A percentile compares a stretch with the other conserved stretches of the same genome.
Conservation (phyloP, 2,113 vertebrate genomes). For the Lycocorax pyrrhopterus region DNA sequence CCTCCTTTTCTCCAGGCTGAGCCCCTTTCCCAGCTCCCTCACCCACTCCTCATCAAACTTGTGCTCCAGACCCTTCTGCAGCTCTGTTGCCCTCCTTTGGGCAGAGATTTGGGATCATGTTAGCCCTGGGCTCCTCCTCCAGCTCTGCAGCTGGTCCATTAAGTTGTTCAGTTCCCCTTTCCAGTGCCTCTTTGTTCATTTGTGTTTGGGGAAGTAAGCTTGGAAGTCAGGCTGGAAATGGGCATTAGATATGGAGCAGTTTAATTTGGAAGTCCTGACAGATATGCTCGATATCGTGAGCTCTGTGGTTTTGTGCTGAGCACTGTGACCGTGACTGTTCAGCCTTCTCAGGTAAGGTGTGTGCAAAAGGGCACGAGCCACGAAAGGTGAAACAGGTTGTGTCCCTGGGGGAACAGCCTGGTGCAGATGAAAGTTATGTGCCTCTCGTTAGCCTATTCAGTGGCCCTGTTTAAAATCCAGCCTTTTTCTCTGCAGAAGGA, state of each 20-base stretch:
- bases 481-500: neutral
- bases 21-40: neutral
- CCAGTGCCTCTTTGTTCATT: neutral
- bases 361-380: neutral
- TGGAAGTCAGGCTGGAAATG: neutral
- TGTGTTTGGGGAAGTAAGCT: neutral
- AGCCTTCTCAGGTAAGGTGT: neutral
- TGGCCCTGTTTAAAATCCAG: neutral
- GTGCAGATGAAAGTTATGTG: neutral
- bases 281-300: neutral
- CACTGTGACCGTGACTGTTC: neutral
- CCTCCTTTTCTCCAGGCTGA: neutral
- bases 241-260: neutral
- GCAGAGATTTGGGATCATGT: accelerated
- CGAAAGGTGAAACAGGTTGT: neutral
- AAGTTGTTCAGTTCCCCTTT: neutral
- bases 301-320: neutral
- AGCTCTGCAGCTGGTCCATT: accelerated
- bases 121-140: neutral
- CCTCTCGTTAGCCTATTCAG: neutral
- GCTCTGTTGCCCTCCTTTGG: neutral
- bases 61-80: neutral
- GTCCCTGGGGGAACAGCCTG: neutral
- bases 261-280: neutral
- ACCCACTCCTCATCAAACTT: neutral